Evolutionary conservation across 1,140 invertebrate genomes (phyloP).

Genomic region (Zaprionus inermis): DNA sequence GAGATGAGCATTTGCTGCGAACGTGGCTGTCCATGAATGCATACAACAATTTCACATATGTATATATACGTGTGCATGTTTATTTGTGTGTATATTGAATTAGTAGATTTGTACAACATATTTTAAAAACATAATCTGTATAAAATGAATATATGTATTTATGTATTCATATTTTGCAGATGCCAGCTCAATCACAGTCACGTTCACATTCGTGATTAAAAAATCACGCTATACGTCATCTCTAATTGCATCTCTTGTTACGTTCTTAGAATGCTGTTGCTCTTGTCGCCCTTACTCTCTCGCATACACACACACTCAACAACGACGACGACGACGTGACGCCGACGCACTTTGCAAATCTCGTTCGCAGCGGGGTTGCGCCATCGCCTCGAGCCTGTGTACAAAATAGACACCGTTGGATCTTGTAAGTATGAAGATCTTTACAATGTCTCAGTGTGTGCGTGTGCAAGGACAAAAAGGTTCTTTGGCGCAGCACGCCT

Average conservation of each 20-base stretch:
- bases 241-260: slow-evolving; percentile 51
- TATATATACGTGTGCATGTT: neutral
- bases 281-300: slow-evolving; percentile 19
- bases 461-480: slow-evolving; percentile 38
- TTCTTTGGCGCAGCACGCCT: slow-evolving; percentile 60
- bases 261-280: slow-evolving; percentile 52
- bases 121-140: neutral
- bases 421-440: slow-evolving; percentile 9
- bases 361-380: slow-evolving; percentile 22
- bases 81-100: neutral
- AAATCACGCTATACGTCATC: slow-evolving; percentile 20
- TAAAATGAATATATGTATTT: too few relatives aligned
- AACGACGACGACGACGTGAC: neutral
- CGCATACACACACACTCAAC: neutral
- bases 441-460: neutral
- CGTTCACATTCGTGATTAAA: neutral
- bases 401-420: slow-evolving; percentile 79
- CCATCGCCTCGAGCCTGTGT: slow-evolving; percentile 53
- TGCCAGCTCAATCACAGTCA: neutral
- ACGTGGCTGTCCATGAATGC: neutral
- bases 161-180: neutral
- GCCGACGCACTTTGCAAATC: slow-evolving; percentile 63
- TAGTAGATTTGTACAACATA: too few relatives aligned
- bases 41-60: neutral
- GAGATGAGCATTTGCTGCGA: slow-evolving; percentile 19